phyloP scores from a whole-genome alignment of 2,888 invertebrate species.

The Hyles lineata region DNA sequence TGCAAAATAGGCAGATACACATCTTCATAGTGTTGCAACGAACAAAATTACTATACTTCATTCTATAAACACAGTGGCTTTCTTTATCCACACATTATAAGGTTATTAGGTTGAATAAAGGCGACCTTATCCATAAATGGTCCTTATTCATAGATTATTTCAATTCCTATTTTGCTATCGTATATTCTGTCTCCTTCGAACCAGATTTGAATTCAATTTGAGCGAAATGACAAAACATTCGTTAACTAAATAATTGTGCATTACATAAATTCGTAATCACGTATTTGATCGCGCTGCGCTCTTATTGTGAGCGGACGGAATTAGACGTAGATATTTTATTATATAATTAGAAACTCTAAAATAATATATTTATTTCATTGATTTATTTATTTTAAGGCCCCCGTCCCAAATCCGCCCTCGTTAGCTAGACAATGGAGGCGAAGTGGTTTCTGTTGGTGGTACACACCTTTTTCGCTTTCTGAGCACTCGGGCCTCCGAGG shows the following conservation, averaged over 20 bases:
- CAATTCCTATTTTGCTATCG: too few species aligned
- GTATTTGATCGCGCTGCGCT: background rate
- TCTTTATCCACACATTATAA: conserved; percentile 48
- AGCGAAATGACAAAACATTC: too few species aligned
- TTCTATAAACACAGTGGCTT: conserved; percentile 44
- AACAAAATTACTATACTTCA: conserved; percentile 51
- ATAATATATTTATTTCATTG: too few species aligned
- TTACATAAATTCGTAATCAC: background rate
- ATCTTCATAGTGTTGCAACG: conserved; percentile 53
- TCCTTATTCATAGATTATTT: too few species aligned
- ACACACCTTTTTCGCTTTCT: conserved; percentile 30
- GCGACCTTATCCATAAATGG: too few species aligned
- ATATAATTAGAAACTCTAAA: too few species aligned
- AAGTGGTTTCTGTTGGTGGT: conserved; percentile 28
- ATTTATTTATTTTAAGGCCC: conserved; percentile 32
- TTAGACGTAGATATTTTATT: background rate
- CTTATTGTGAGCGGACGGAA: background rate
- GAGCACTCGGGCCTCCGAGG: background rate
- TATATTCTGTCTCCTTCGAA: too few species aligned
- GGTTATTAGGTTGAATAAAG: conserved; percentile 47
- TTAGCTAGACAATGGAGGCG: conserved; percentile 57
- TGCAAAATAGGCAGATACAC: conserved; percentile 44
- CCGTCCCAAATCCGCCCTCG: conserved; percentile 36
- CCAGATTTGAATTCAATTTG: too few species aligned
- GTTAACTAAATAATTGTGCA: background rate